Percentiles rank a stretch among this genome's conserved stretches.
Evolutionary conservation across 2,888 invertebrate genomes (phyloP).

Genomic region (Machimus atricapillus): DNA sequence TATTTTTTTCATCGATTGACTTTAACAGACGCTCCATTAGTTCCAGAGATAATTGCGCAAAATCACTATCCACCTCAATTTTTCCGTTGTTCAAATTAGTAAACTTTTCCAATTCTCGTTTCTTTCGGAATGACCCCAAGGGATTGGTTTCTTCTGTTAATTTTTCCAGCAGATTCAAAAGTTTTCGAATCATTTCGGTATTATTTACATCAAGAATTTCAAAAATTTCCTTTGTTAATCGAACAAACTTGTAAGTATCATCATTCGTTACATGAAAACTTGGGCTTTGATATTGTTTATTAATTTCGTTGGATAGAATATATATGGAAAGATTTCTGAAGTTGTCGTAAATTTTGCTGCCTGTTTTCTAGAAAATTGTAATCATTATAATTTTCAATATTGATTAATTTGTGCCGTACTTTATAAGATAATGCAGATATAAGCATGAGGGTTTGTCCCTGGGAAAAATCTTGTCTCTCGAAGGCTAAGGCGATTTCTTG

Average conservation of each 20-base stretch:
- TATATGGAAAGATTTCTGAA: background rate
- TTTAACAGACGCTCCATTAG: background rate
- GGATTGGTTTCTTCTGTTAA: background rate
- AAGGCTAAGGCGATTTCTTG: background rate
- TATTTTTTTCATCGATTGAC: background rate
- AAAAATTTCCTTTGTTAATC: slow-evolving; percentile 5
- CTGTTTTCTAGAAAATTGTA: background rate
- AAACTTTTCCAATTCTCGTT: background rate
- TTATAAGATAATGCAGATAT: background rate
- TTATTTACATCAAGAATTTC: slow-evolving; percentile 3
- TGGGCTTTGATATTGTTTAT: slow-evolving; percentile 15
- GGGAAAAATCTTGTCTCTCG: background rate
- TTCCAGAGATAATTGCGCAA: background rate
- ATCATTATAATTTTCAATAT: background rate
- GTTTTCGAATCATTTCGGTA: background rate
- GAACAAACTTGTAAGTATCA: slow-evolving; percentile 5
- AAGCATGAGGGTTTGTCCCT: background rate
- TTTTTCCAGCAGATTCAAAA: background rate
- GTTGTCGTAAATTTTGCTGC: background rate
- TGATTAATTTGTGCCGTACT: background rate
- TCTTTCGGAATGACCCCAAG: background rate
- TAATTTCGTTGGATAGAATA: slow-evolving; percentile 13
- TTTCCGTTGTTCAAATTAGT: background rate
- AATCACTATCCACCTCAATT: background rate
- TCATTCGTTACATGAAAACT: background rate